Conservation (phyloP, 2,113 vertebrate species). For the Meles meles region DNA sequence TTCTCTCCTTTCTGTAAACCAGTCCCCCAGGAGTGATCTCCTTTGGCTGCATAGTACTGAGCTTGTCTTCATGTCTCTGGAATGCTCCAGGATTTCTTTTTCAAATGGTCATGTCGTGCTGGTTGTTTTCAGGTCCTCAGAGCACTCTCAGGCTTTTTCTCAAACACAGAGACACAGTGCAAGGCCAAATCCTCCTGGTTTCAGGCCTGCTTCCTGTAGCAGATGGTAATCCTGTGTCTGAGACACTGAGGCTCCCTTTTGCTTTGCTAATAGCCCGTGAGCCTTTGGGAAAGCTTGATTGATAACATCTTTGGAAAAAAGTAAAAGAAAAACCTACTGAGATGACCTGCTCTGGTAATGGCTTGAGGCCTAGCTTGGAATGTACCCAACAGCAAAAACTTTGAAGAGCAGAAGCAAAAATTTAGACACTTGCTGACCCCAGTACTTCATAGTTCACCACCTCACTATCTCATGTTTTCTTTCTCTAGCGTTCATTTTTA, state of each 20-base stretch:
- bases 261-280: slow-evolving; percentile 42
- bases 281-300: slow-evolving; percentile 45
- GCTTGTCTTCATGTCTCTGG: slow-evolving; percentile 60
- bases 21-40: slow-evolving; percentile 34
- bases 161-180: not conserved
- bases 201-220: slow-evolving; percentile 26
- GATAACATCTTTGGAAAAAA: slow-evolving; percentile 45
- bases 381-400: not conserved
- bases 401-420: slow-evolving; percentile 39
- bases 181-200: not conserved
- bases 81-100: slow-evolving; percentile 49
- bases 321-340: slow-evolving; percentile 32
- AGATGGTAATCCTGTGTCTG: slow-evolving; percentile 28
- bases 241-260: slow-evolving; percentile 31
- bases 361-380: slow-evolving; percentile 38
- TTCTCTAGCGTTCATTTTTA: not conserved
- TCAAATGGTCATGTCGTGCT: slow-evolving; percentile 32
- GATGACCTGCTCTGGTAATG: not conserved
- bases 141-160: slow-evolving; percentile 19
- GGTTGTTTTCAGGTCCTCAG: slow-evolving; percentile 54
- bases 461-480: not conserved
- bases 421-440: not conserved
- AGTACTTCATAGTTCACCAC: not conserved
- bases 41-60: not conserved
- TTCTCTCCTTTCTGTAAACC: slow-evolving; percentile 52